These are phyloP conservation scores for Albula glossodonta DNA, from an alignment of 2,113 vertebrate genomes.

Conservation along the genomic window DNA sequence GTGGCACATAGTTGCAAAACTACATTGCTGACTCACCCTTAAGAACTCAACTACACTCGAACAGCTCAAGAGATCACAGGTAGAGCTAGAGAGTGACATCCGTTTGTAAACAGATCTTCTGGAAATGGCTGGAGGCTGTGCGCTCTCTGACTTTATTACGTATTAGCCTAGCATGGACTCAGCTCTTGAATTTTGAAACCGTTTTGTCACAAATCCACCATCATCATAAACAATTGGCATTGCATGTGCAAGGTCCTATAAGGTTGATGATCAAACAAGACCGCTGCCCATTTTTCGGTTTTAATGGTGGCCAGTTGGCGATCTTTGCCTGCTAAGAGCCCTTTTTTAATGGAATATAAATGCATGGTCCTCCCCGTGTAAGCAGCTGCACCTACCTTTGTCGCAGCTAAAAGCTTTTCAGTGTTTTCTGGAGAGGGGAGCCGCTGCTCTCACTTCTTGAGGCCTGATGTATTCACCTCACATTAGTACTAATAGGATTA, in stretches of 20 bases:
- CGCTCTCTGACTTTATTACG: neutral
- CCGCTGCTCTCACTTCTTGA: neutral
- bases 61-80: neutral
- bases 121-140: neutral
- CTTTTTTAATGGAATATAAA: neutral
- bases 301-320: neutral
- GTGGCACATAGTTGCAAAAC: neutral
- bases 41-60: too few species aligned
- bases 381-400: neutral
- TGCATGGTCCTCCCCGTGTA: neutral
- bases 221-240: neutral
- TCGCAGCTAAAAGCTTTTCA: constrained; percentile 5
- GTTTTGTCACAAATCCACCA: neutral
- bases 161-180: neutral
- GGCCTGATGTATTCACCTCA: neutral
- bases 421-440: neutral
- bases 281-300: neutral
- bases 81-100: neutral
- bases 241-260: neutral
- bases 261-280: neutral
- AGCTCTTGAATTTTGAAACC: neutral
- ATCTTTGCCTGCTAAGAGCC: neutral
- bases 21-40: too few species aligned
- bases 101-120: neutral
- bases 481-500: neutral